phyloP scores from a whole-genome alignment of 1,140 invertebrate genomes.

The Drosophila orosa region DNA sequence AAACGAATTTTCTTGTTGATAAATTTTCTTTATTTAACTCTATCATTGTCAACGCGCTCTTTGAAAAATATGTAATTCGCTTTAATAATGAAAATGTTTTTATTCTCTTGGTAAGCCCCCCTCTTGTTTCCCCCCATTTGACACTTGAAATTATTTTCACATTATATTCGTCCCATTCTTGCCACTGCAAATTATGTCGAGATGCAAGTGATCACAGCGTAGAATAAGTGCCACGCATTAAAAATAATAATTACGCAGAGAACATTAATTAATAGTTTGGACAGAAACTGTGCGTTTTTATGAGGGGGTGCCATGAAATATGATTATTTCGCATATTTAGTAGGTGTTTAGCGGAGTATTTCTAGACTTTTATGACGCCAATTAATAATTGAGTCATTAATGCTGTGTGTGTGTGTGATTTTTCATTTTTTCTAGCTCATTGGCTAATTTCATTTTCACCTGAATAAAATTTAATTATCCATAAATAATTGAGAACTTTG shows the following conservation, averaged over 20 bases:
- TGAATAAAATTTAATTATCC: constrained; percentile 58
- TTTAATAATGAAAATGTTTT: constrained; percentile 13
- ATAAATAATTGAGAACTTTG: constrained; percentile 54
- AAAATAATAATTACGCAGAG: constrained; percentile 52
- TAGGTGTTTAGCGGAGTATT: constrained; percentile 57
- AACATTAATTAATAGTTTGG: constrained; percentile 65
- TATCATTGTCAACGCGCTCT: constrained; percentile 2
- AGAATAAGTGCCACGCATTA: constrained; percentile 40
- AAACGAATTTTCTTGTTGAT: constrained; percentile 7
- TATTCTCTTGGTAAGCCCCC: not conserved
- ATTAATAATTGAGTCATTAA: constrained; percentile 62
- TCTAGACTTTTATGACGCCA: constrained; percentile 44
- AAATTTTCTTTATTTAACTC: constrained; percentile 1
- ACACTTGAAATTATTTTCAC: constrained; percentile 56
- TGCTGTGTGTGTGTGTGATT: not conserved
- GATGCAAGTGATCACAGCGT: constrained; percentile 43
- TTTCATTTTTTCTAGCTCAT: constrained; percentile 3
- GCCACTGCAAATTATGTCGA: constrained; percentile 33
- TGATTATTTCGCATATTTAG: constrained; percentile 56
- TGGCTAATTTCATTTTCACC: constrained; percentile 24
- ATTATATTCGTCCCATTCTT: constrained; percentile 46
- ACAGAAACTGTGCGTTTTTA: constrained; percentile 27
- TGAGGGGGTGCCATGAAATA: constrained; percentile 41
- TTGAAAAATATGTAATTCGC: not conserved
- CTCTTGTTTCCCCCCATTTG: not conserved